Conservation (phyloP, 1,140 invertebrate genomes). For the Drosophila orosa region DNA sequence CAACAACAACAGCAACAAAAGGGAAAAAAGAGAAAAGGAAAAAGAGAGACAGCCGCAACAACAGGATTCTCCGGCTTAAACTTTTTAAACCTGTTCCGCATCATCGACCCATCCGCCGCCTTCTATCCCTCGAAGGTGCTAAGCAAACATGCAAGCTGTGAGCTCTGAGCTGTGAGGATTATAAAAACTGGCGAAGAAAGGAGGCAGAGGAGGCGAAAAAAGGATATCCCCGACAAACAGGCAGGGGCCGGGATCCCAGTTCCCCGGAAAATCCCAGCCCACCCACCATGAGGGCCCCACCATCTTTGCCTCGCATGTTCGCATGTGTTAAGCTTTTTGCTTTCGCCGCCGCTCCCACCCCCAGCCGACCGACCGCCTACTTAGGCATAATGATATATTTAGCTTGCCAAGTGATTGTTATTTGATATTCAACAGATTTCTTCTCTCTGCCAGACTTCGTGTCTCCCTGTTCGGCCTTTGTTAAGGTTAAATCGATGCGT, state of each 20-base stretch:
- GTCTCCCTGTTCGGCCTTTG: constrained; percentile 31
- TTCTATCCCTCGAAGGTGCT: constrained; percentile 57
- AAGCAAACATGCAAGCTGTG: constrained; percentile 77
- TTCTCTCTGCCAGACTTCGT: constrained; percentile 36
- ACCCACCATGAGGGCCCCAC: not conserved
- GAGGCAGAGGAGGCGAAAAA: constrained; percentile 46
- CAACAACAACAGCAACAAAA: constrained; percentile 1
- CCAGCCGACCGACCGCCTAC: constrained; percentile 67
- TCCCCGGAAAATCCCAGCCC: constrained; percentile 26
- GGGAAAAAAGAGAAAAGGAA: not conserved
- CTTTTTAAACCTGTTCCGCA: constrained; percentile 53
- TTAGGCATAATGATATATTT: constrained; percentile 83
- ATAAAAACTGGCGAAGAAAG: constrained; percentile 45
- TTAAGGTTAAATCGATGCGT: constrained; percentile 63
- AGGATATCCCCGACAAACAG: constrained; percentile 67
- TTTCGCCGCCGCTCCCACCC: constrained; percentile 20
- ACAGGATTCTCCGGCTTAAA: constrained; percentile 49
- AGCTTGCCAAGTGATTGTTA: constrained; percentile 82
- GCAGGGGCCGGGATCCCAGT: constrained; percentile 18
- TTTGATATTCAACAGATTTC: constrained; percentile 83
- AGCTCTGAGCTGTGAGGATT: constrained; percentile 60
- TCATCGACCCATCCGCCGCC: constrained; percentile 33
- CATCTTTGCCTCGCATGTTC: constrained; percentile 32
- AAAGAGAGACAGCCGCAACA: constrained; percentile 24
- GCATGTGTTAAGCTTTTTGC: constrained; percentile 57